Base-by-base conservation (phyloP, 2,797 vertebrate species). In the Chiloscyllium punctatum region DNA sequence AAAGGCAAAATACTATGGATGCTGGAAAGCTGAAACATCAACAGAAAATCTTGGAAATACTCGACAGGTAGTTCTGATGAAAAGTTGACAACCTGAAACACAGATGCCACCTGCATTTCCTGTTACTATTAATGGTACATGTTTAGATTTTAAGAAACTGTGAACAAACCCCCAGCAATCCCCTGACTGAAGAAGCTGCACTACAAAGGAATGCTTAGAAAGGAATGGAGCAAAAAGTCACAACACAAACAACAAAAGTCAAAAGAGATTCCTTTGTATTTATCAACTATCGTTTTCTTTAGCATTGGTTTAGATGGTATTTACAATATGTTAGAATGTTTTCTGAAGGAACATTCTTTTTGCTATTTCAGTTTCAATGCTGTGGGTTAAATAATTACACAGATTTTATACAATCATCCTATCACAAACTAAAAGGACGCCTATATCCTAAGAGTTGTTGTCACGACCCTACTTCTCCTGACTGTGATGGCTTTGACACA, bases 331-430 rank as follows among this genome's bases (percentile, higher is more conserved):
- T 8, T 30, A 2, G 91, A 71, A 72, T 18, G 37, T 15, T 77
- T 16, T 53, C 71, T 95, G 30, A 95, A 95, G 33, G 30, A 48
- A 27, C 1, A 1, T 53, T 77, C 27, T 74, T n/a, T 33, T 53
- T 95, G 71, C 51, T 48, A 53, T 77, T 95, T 74, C 71, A 95
- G 94, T 95, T 95, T 72, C 94, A 95, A n/a, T 95, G 94, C 71
- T 95, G 94, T n/a, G 94, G 94, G 15, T 18, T 95, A 74, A 95
- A 53, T 13, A 74, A 74, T 77, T 74, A 95, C 71, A 74, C 69
- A 7, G 94, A 95, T 53, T 95, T 95, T 57, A 48, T 8, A 21
- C 71, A 48, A 21, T 95, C 94, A n/a, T 8, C 18, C 69, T 95
- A 95, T 57, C 25, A 77, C 2, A 57, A 16, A 33, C 13, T 0